Evolutionary conservation across 2,797 vertebrate genomes (phyloP), one percentile per base, ranked within the genome.

Genomic region (Cynopterus sphinx): DNA sequence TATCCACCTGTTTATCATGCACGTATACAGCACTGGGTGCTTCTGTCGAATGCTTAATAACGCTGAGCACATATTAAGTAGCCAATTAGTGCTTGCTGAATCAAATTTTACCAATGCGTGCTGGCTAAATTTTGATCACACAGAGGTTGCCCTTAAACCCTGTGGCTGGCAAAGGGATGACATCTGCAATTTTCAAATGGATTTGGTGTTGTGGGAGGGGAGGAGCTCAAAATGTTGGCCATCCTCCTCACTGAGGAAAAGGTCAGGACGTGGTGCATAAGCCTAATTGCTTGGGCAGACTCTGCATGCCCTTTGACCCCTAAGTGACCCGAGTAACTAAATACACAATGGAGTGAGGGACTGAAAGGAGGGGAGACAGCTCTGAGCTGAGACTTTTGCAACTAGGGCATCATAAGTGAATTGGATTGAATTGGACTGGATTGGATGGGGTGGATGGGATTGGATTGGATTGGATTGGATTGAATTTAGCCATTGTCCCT

Each of bases 231-330:
- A 97, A 57, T 49, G 55, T 86, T 79, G 81, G 51, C 67, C 49
- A 28, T 75, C 81, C 55, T 96, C 73, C 59, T 93, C 55, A 16
- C 12, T 1, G 3, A 94, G 79, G 43, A 15, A 92, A 93, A 97
- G 96, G 93, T 98, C 96, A 94, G 78, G 92, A 39, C 55, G 92
- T 70, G 51, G 94, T 97, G 57, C 96, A 96, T 96, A 96, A 97
- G 91, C 91, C 92, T 97, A 95, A 97, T 97, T 97, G 94, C 96
- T 96, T 95, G 94, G 97, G 79, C 88, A 97, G 97, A 95, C 89
- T 96, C 94, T 86, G 51, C 22, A 7, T 83, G 71, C 86, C 92
- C 93, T 97, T 83, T 96, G 97, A 94, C 96, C 97, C 53, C 26
- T 77, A 21, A 31, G 87, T 94, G 96, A 96, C 97, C 97, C 36